phyloP scores from a whole-genome alignment of 2,113 vertebrate genomes.

The Riparia riparia region DNA sequence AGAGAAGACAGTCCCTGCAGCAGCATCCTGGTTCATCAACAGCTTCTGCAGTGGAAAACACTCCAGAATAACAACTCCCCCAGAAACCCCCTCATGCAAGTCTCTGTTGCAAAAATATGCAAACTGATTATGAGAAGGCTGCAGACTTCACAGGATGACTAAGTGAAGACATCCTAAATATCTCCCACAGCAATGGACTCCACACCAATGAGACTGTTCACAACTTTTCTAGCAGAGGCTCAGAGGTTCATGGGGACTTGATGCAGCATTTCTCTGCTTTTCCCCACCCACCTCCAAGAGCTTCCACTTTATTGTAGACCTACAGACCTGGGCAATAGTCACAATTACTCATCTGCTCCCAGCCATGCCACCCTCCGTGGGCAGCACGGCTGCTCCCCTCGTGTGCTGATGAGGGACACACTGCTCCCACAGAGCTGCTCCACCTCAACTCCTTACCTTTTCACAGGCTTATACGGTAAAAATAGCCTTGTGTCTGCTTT shows the following conservation, averaged over 20 bases:
- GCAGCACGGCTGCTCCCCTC: background rate
- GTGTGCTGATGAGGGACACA: background rate
- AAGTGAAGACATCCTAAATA: background rate
- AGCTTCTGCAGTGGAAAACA: conserved; percentile 12
- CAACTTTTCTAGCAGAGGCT: background rate
- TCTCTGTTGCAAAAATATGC: background rate
- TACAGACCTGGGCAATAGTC: background rate
- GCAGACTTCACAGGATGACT: background rate
- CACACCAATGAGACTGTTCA: background rate
- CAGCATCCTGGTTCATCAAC: background rate
- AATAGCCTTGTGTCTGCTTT: background rate
- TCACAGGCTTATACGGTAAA: background rate
- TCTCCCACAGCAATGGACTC: background rate
- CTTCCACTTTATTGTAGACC: background rate
- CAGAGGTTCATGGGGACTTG: background rate
- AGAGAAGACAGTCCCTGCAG: background rate
- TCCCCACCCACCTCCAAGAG: background rate
- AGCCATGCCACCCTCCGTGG: background rate
- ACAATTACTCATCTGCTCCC: background rate
- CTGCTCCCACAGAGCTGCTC: background rate
- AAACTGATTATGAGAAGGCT: background rate
- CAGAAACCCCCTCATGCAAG: background rate
- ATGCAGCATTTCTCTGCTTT: background rate
- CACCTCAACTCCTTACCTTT: background rate
- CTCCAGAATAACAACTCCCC: background rate